phyloP scores from a whole-genome alignment of 2,797 vertebrate genomes.

The Mus spretus region DNA sequence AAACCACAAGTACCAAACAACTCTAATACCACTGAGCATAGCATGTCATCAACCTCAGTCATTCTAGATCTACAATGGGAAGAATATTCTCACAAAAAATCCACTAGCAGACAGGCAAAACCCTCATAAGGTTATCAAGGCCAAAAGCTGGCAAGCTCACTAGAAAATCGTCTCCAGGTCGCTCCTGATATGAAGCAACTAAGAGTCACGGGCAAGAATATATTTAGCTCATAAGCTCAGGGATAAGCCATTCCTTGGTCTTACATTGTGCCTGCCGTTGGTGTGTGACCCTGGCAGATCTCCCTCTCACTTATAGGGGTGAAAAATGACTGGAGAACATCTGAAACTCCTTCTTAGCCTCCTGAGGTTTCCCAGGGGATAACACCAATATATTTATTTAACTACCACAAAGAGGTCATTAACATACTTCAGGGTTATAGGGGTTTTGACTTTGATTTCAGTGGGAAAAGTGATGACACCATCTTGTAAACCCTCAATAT shows the following conservation, averaged over 20 bases:
- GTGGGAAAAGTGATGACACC: not conserved
- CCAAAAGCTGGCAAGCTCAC: not conserved
- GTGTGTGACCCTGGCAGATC: too few species aligned
- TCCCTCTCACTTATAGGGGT: not conserved
- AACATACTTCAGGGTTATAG: not conserved
- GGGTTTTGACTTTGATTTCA: not conserved
- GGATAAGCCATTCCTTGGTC: not conserved
- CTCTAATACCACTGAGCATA: constrained; percentile 14
- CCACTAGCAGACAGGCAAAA: not conserved
- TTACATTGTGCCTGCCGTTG: not conserved
- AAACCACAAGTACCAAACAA: not conserved
- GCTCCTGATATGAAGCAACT: constrained; percentile 33
- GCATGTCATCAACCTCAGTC: not conserved
- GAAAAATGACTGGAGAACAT: not conserved
- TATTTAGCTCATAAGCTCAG: constrained; percentile 56
- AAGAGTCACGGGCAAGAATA: constrained; percentile 18
- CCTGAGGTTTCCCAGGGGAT: not conserved
- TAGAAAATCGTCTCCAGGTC: constrained; percentile 14
- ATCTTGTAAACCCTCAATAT: not conserved
- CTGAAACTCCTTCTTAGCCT: not conserved
- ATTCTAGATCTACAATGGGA: not conserved
- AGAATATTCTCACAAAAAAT: not conserved
- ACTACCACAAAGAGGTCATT: constrained; percentile 7
- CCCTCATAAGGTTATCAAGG: not conserved
- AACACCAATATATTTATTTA: not conserved